Percentiles rank a stretch among this genome's conserved stretches.
Evolutionary conservation across 2,797 vertebrate genomes (phyloP).

Genomic region (Phrynocephalus forsythii): DNA sequence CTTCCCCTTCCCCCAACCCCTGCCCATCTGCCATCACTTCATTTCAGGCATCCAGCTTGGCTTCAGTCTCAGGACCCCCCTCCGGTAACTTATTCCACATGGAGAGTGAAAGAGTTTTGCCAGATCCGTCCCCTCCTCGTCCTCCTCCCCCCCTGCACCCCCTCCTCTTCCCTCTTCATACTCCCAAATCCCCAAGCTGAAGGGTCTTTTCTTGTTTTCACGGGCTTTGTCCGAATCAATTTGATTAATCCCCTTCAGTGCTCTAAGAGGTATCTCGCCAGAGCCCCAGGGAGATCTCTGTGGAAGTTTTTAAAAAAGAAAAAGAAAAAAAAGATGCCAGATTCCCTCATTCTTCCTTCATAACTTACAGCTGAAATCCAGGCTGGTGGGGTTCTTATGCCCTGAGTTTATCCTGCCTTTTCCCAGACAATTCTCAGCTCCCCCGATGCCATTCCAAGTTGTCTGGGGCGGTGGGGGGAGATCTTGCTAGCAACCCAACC

Average conservation of each 20-base stretch:
- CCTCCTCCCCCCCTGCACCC: slow-evolving; percentile 4
- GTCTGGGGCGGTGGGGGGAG: slow-evolving; percentile 8
- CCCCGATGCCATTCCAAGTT: slow-evolving; percentile 24
- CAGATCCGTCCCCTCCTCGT: slow-evolving; percentile 29
- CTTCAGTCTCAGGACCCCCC: slow-evolving; percentile 21
- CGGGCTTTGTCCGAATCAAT: slow-evolving; percentile 69
- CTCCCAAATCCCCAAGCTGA: slow-evolving; percentile 46
- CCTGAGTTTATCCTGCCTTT: slow-evolving; percentile 34
- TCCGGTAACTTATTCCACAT: slow-evolving; percentile 53
- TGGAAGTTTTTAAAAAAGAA: slow-evolving; percentile 36
- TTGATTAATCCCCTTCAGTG: slow-evolving; percentile 66
- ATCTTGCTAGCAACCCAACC: slow-evolving; percentile 39
- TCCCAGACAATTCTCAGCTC: slow-evolving; percentile 29
- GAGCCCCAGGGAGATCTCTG: slow-evolving; percentile 56
- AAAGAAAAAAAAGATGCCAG: slow-evolving; percentile 40
- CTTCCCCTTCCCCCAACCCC: neutral
- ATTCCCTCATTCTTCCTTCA: slow-evolving; percentile 52
- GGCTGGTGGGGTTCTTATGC: slow-evolving; percentile 29
- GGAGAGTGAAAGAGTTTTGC: slow-evolving; percentile 58
- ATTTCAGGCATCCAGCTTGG: slow-evolving; percentile 22
- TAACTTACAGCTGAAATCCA: slow-evolving; percentile 52
- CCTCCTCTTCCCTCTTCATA: neutral
- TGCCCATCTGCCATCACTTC: slow-evolving; percentile 27
- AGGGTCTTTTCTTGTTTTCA: slow-evolving; percentile 66
- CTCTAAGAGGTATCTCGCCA: slow-evolving; percentile 57